These are phyloP conservation scores for Tragelaphus scriptus DNA, from an alignment of 2,113 vertebrate genomes.

Conservation along the genomic window DNA sequence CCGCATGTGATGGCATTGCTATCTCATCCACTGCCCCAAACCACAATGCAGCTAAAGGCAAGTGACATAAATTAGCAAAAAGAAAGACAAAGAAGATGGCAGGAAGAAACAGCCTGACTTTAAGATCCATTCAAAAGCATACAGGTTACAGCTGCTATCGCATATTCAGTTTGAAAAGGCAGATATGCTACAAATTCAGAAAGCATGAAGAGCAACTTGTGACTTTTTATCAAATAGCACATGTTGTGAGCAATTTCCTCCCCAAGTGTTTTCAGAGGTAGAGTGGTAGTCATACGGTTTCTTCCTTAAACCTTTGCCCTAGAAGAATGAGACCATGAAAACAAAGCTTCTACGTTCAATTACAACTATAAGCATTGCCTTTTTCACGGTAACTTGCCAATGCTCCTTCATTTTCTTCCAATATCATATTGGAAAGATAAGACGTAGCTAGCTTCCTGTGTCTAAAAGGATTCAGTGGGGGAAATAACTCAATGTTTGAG, in stretches of 20 bases:
- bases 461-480: neutral
- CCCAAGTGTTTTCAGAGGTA: neutral
- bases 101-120: neutral
- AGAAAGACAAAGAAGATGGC: neutral
- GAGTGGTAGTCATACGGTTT: neutral
- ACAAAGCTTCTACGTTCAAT: neutral
- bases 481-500: neutral
- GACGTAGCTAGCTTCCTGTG: neutral
- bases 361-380: neutral
- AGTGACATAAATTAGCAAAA: neutral
- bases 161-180: neutral
- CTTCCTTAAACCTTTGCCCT: neutral
- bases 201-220: neutral
- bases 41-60: conserved; percentile 14
- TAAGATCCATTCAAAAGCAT: neutral
- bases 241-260: neutral
- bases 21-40: neutral
- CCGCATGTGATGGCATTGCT: neutral
- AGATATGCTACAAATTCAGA: neutral
- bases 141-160: neutral
- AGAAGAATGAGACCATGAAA: conserved; percentile 1
- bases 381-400: neutral
- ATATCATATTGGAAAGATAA: neutral
- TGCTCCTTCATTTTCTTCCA: neutral
- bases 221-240: neutral